A percentile compares a stretch with the other conserved stretches of the same genome.
Conservation (phyloP, 1,140 invertebrate species). For the Physella acuta region DNA sequence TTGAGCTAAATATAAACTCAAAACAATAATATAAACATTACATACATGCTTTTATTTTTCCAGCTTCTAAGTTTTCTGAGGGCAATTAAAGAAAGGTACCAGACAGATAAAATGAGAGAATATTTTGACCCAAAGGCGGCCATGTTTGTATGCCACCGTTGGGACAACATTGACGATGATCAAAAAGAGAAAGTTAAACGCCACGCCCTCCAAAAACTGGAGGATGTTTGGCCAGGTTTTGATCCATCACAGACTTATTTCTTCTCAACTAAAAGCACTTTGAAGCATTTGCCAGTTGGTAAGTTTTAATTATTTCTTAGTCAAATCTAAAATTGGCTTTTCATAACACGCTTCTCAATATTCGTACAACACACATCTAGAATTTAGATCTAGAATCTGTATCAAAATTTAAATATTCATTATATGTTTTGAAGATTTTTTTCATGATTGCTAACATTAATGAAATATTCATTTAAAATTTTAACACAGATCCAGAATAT, state of each 20-base stretch:
- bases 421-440: background rate
- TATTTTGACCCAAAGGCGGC: constrained; percentile 38
- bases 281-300: constrained; percentile 31
- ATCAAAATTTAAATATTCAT: no score
- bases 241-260: constrained; percentile 35
- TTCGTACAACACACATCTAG: no score
- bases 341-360: no score
- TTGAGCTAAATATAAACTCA: no score
- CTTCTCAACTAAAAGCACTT: constrained; percentile 42
- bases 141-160: constrained; percentile 51
- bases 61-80: constrained; percentile 43
- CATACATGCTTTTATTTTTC: constrained; percentile 16
- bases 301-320: no score
- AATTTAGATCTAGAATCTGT: no score
- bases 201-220: constrained; percentile 40
- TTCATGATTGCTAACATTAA: background rate
- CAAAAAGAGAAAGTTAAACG: constrained; percentile 36
- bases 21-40: no score
- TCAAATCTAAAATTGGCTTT: no score
- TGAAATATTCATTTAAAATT: background rate
- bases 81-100: constrained; percentile 35
- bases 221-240: constrained; percentile 41
- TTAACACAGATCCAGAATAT: constrained; percentile 27
- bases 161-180: constrained; percentile 42
- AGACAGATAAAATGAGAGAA: constrained; percentile 15